Evolutionary conservation across 1,140 invertebrate species (phyloP), one percentile per base, ranked within the genome.

Genomic region (Orchesella cincta): DNA sequence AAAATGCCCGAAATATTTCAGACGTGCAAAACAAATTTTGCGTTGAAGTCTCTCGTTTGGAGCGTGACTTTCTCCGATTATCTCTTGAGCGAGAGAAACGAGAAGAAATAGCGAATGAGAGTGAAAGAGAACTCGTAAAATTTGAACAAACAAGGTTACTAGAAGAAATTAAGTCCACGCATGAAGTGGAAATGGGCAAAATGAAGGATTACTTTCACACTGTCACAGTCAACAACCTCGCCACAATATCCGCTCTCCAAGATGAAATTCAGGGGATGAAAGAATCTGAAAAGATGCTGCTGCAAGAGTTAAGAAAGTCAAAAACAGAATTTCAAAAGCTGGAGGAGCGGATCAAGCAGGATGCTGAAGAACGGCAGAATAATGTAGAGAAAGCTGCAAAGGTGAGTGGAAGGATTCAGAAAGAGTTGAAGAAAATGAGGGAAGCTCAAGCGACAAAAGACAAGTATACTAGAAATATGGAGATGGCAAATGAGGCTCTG

Each of bases 181-280:
- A 97, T 84, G 93, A 95, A 78, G 90, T 91, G 82, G 91, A 93
- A 0, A 94, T 96, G 84, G 88, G 89, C 57, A 93, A 96, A 84
- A 91, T 97, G 83, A 97, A 96, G 85, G 93, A 93, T 84, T 97
- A 96, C 86, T 98, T 96, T 82, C 96, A 96, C 83, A 94, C 97
- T 81, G 95, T 97, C 52, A 95, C 93, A 0, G 85, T 95, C 0
- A 97, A 97, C 84, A 97, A 97, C 85, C 87, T 97, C 76, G 92
- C 90, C 71, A 85, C 95, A 12, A 95, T 95, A 35, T 90, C 91
- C 79, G 92, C 89, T 82, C 86, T 95, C 39, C 94, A 93, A 87
- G 92, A 93, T 84, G 92, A 97, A 89, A 91, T 96, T 85, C 92
- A 94, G 83, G 89, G 91, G 16, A 89, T 93, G 86, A 92, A 93